phyloP scores from a whole-genome alignment of 2,797 vertebrate species.

The Centropyge bicolor region DNA sequence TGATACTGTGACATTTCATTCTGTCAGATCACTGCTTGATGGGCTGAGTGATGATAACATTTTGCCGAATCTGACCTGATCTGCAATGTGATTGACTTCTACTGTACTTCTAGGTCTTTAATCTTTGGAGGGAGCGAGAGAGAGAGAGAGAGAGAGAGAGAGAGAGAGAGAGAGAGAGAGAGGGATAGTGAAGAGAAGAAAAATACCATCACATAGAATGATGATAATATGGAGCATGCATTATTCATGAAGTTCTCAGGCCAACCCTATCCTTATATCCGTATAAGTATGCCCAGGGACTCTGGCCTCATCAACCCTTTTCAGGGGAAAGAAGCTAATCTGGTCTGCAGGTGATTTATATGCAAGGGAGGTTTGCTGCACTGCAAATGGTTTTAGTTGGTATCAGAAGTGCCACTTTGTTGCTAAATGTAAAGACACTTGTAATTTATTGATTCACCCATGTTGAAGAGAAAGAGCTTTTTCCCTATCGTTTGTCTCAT shows the following conservation, averaged over 20 bases:
- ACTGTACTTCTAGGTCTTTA: neutral
- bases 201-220: neutral
- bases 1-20: slow-evolving; percentile 7
- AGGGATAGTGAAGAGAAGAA: neutral
- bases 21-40: neutral
- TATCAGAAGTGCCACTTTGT: neutral
- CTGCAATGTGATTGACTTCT: neutral
- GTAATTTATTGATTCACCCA: no score
- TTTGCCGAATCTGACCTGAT: neutral
- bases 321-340: neutral
- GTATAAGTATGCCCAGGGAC: neutral
- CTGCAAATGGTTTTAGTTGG: neutral
- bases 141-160: neutral
- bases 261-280: neutral
- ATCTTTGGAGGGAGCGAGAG: neutral
- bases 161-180: neutral
- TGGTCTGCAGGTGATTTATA: neutral
- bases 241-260: slow-evolving; percentile 1
- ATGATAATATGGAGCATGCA: neutral
- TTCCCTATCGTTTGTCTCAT: neutral
- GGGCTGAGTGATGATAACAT: neutral
- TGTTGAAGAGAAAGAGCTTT: neutral
- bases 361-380: neutral
- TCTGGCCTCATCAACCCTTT: neutral
- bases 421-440: neutral